Evolutionary conservation across 92 coral and sea anemone species (phyloP), one percentile per base, ranked within the genome.

Genomic region (Porites evermanni): DNA sequence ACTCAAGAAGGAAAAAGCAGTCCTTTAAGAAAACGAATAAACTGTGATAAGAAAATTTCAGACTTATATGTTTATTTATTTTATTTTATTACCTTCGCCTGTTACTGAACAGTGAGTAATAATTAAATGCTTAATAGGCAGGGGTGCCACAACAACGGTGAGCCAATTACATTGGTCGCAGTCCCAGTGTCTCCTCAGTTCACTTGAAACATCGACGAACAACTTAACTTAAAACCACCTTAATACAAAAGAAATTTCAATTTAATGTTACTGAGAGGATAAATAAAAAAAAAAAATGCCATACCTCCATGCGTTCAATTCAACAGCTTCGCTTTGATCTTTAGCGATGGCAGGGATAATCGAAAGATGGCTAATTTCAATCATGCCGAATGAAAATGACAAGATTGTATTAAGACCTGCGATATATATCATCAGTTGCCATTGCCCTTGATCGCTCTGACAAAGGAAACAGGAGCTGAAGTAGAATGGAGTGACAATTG

Each of bases 1-100:
- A 61, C 68, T 60, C 56, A 61, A 38, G 70, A 60, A 77, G 7
- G 81, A 60, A 77, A 77, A 77, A 8, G 70, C 52, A 10, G 81
- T 77, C 56, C 81, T 77, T 19, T 23, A 13, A 60, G 44, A 63
- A 14, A 61, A 7, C 47, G 47, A 60, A 77, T 7, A 24, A 53
- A 21, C 21, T 58, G 20, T 19, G 38, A n/a, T 12, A 54, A 5
- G 18, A 47, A 51, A 24, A 73, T 12, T 51, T 52, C 8, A 72
- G 51, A 23, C 18, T 12, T 13, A 73, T 12, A 50, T 50, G 32
- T 29, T 29, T 29, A 29, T 29, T 29, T 2, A 29, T 29, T 29
- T 29, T 29, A 29, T 29, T 29, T 29, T 29, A 29, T 29, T 29
- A 29, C 32, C 32, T 29, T 29, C 32, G 32, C 32, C 32, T 29